Evolutionary conservation across 1,140 invertebrate genomes (phyloP).

Genomic region (Helicoverpa zea): DNA sequence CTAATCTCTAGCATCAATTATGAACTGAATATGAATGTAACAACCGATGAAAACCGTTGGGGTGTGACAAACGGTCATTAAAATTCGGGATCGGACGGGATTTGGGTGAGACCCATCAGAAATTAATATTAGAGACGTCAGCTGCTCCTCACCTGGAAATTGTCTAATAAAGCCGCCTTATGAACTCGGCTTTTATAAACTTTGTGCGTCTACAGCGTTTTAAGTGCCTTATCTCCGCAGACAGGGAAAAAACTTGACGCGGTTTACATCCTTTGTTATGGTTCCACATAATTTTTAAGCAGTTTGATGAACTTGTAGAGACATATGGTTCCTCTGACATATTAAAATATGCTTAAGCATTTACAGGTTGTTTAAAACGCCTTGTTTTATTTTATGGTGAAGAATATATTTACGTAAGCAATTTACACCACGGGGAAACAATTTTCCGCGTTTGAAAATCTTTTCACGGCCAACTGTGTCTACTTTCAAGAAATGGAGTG

Average conservation of each 20-base stretch:
- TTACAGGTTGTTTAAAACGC: not conserved
- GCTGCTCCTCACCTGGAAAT: constrained; percentile 76
- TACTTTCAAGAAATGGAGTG: constrained; percentile 33
- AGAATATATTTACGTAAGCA: constrained; percentile 6
- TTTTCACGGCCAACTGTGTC: constrained; percentile 3
- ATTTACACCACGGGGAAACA: constrained; percentile 1
- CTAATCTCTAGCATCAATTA: constrained; percentile 68
- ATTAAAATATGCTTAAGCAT: not conserved
- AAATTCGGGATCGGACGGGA: constrained; percentile 65
- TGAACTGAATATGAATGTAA: constrained; percentile 62
- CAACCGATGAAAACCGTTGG: constrained; percentile 58
- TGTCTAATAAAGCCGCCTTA: constrained; percentile 78
- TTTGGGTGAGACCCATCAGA: constrained; percentile 71
- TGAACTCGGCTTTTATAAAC: constrained; percentile 78
- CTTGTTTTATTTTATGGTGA: not conserved
- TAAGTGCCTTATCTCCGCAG: constrained; percentile 54
- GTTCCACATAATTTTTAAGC: constrained; percentile 43
- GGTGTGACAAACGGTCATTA: constrained; percentile 62
- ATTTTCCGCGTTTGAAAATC: not conserved
- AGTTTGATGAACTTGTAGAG: constrained; percentile 15
- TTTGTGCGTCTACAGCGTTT: constrained; percentile 64
- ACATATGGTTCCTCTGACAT: not conserved
- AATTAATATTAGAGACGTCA: constrained; percentile 80
- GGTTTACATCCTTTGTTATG: constrained; percentile 47
- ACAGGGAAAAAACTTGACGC: constrained; percentile 50